phyloP scores from a whole-genome alignment of 2,113 vertebrate genomes.

The Peromyscus polionotus region DNA sequence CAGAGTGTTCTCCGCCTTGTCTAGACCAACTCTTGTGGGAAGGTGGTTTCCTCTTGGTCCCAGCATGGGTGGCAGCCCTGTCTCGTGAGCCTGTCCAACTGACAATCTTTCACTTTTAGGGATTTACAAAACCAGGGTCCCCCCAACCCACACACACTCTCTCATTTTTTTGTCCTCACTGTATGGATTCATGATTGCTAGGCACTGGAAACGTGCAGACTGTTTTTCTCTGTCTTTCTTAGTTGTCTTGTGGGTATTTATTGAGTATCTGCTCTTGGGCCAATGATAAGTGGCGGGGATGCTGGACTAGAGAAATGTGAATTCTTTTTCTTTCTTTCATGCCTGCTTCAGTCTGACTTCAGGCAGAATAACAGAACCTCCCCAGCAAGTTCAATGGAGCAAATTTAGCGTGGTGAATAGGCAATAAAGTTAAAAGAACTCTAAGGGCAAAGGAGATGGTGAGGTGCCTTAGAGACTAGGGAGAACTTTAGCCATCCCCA shows the following conservation, averaged over 20 bases:
- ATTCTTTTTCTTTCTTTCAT: constrained; percentile 1
- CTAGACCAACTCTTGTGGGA: constrained; percentile 70
- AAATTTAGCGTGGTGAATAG: not conserved
- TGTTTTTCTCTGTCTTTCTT: not conserved
- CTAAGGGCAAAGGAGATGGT: not conserved
- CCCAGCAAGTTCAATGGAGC: not conserved
- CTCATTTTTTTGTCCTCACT: constrained; percentile 19
- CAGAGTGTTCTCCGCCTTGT: constrained; percentile 62
- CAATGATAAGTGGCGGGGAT: not conserved
- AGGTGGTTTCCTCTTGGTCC: constrained; percentile 63
- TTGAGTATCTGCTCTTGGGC: not conserved
- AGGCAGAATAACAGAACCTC: not conserved
- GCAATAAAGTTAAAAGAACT: not conserved
- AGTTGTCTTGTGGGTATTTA: not conserved
- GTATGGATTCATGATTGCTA: not conserved
- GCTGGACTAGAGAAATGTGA: not conserved
- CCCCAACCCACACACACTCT: not conserved
- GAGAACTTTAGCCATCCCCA: not conserved
- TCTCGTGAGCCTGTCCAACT: not conserved
- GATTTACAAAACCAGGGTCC: not conserved
- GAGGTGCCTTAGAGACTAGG: not conserved
- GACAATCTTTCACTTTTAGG: constrained; percentile 2
- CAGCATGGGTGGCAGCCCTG: constrained; percentile 38
- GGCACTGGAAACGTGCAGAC: not conserved
- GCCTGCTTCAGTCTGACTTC: not conserved